Conservation (phyloP, 1,140 invertebrate genomes). For the Aethina tumida region DNA sequence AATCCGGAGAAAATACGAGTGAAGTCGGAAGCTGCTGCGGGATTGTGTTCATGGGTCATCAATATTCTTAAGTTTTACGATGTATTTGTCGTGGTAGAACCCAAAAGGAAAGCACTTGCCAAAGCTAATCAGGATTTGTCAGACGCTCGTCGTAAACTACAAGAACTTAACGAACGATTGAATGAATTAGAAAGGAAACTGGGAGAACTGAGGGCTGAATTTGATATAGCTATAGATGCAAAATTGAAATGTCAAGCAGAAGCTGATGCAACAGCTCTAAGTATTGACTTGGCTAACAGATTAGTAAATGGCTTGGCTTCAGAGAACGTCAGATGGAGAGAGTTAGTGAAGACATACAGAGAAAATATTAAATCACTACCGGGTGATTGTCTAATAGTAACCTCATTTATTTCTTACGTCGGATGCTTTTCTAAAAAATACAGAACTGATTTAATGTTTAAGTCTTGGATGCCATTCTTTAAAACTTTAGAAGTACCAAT, state of each 20-base stretch:
- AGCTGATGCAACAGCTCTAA: conserved; percentile 70
- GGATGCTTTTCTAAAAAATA: conserved; percentile 88
- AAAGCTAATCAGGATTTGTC: conserved; percentile 76
- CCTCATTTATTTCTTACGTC: conserved; percentile 93
- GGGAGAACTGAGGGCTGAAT: conserved; percentile 63
- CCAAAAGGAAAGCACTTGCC: conserved; percentile 67
- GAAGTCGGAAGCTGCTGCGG: conserved; percentile 85
- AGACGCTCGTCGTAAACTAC: conserved; percentile 69
- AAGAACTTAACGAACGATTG: conserved; percentile 37
- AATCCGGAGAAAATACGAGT: conserved; percentile 72
- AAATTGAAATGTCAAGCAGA: conserved; percentile 83
- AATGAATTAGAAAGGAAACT: conserved; percentile 54
- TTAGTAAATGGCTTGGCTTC: conserved; percentile 87
- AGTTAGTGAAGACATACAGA: conserved; percentile 37
- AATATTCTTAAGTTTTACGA: conserved; percentile 89
- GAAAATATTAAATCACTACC: conserved; percentile 65
- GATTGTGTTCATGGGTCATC: conserved; percentile 87
- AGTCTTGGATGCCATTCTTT: conserved; percentile 68
- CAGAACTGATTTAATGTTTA: conserved; percentile 66
- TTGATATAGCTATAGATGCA: conserved; percentile 73
- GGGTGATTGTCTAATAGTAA: conserved; percentile 79
- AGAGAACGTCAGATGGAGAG: conserved; percentile 68
- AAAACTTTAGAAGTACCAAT: conserved; percentile 52
- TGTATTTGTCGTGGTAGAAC: conserved; percentile 87
- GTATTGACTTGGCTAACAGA: conserved; percentile 85